Evolutionary conservation across 2,797 vertebrate genomes (phyloP).

Genomic region (Percopsis omiscomaycus): DNA sequence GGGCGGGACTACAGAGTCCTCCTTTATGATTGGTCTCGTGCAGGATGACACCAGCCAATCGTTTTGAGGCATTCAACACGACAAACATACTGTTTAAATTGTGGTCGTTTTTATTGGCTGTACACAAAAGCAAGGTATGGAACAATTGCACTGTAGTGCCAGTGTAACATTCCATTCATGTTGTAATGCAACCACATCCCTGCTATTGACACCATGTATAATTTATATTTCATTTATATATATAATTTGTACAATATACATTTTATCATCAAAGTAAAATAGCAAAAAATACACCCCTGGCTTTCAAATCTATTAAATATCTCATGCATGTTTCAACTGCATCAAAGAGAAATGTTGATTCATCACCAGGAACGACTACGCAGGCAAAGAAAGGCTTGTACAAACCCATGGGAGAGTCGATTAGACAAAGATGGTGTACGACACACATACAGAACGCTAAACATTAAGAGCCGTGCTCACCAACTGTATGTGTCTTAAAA

Average conservation of each 20-base stretch:
- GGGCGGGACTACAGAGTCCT: no score
- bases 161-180: constrained; percentile 72
- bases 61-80: background rate
- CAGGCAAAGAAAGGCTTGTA: constrained; percentile 64
- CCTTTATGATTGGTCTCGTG: no score
- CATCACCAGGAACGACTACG: constrained; percentile 61
- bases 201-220: constrained; percentile 75
- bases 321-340: constrained; percentile 74
- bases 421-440: constrained; percentile 56
- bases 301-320: constrained; percentile 61
- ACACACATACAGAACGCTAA: constrained; percentile 64
- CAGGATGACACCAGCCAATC: no score
- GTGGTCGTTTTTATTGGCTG: constrained; percentile 78
- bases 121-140: constrained; percentile 82
- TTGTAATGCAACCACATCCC: constrained; percentile 72
- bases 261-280: constrained; percentile 69
- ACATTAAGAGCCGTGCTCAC: constrained; percentile 69
- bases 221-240: constrained; percentile 73
- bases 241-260: constrained; percentile 77
- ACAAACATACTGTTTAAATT: constrained; percentile 52
- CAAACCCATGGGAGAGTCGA: constrained; percentile 43
- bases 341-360: constrained; percentile 58
- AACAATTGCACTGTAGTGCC: constrained; percentile 74
- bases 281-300: constrained; percentile 64
- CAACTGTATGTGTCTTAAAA: constrained; percentile 43